Conservation (phyloP, 2,888 invertebrate species). For the Epiblema foenella region DNA sequence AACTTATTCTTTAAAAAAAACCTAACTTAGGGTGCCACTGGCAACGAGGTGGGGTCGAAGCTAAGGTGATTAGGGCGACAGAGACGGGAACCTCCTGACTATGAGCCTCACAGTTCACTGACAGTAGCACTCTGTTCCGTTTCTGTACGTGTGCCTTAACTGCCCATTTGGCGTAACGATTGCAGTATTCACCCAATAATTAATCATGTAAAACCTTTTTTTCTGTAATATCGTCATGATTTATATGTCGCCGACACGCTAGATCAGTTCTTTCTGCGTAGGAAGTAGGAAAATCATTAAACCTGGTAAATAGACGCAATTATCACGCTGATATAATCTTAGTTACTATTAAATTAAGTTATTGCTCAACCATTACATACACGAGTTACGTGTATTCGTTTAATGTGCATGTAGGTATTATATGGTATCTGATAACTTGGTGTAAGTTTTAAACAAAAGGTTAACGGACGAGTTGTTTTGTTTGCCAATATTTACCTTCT, state of each 20-base stretch:
- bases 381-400: slow-evolving; percentile 25
- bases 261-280: slow-evolving; percentile 2
- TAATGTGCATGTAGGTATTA: slow-evolving; percentile 7
- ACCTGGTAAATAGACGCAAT: slow-evolving; percentile 3
- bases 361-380: slow-evolving; percentile 25
- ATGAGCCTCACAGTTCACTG: no score
- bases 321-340: slow-evolving; percentile 18
- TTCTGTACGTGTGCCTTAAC: no score
- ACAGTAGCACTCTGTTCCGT: no score
- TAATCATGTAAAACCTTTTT: no score
- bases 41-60: no score
- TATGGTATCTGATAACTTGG: slow-evolving; percentile 18
- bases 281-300: slow-evolving; percentile 17
- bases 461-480: slow-evolving; percentile 46
- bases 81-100: no score
- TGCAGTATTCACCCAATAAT: no score
- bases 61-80: no score
- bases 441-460: slow-evolving; percentile 16
- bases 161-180: no score
- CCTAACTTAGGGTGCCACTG: no score
- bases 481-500: slow-evolving; percentile 52
- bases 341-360: slow-evolving; percentile 28
- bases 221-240: not conserved
- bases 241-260: not conserved
- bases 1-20: no score